Evolutionary conservation across 2,888 invertebrate species (phyloP), one percentile per base, ranked within the genome.

Genomic region (Gnatocerus cornutus): DNA sequence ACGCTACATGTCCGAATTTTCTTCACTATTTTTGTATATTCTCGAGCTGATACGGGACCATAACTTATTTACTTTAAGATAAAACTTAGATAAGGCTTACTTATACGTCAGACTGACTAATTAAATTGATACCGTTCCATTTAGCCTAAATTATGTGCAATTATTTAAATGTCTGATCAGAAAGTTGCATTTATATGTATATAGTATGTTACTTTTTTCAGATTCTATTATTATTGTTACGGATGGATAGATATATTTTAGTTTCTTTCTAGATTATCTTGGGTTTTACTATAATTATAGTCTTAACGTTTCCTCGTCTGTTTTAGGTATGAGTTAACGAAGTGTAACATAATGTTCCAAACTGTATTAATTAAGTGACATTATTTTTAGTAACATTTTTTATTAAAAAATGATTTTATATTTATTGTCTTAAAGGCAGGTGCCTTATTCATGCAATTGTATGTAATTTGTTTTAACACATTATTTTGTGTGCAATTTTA

Each of bases 401-500:
- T 70, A 43, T 55, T 67, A 67, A 71, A 75, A 74, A 73, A 73
- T 74, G 73, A 72, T 76, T 76, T 69, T 71, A 73, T 74, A 75
- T 77, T 76, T 77, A 72, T 74, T 75, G 73, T 75, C 68, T 59
- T 59, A 69, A 61, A 69, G 69, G 69, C 68, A 71, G 48, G 69
- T 66, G 71, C 71, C 73, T 73, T 68, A 63, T 78, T 79, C 76
- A 76, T 79, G 74, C 76, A 76, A 74, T 76, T 73, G 74, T 79
- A 75, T 77, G 77, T 73, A 74, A 69, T 73, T 73, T 71, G 72
- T 62, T 75, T 74, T 75, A 74, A 77, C 74, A 78, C 76, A 78
- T 75, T 76, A 69, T 76, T 74, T 75, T 79, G 75, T 80, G 76
- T 78, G 76, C 75, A 78, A 77, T 77, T 70, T 68, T 71, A 71